Base-by-base conservation (phyloP, 2,888 invertebrate species). In the Branchipolynoe longqiensis region DNA sequence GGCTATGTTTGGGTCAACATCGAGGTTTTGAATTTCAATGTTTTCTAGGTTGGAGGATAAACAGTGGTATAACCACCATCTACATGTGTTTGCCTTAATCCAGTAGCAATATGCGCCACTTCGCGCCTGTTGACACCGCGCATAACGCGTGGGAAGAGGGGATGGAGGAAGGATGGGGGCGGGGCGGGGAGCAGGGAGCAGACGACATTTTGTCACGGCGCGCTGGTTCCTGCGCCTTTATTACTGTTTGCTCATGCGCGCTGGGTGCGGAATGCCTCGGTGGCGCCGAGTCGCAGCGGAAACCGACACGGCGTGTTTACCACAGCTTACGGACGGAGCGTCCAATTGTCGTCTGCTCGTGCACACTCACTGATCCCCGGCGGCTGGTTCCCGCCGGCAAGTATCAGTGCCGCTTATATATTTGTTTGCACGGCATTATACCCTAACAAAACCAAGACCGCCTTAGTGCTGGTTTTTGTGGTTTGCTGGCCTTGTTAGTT, bases 1-100 rank as follows among this genome's bases (percentile, higher is more conserved):
- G 69, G 6, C 8, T 69, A 78, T 78, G 54, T 78, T 78, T 41
- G 41, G 6, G n/a, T 78, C 78, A 48, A 41, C 31, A 54, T n/a
- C n/a, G 78, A 25, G 78, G 78, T 78, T 78, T 78, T 78, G 78
- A 78, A 41, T 78, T 78, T 78, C 78, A 41, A 78, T 78, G 78
- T 78, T 78, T 78, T 78, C 78, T 38, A 48, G 54, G 18, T 41
- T 14, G 22, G 14, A 78, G 36, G 54, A 48, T 78, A 41, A 78
- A 78, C 78, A 78, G 54, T 2, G n/a, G 78, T 48, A 78, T 78
- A 78, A 78, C 41, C 41, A 48, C 25, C 78, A 78, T 8, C 18
- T 25, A 22, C 6, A 6, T 6, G n/a, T 12, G 25, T 28, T 8
- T 62, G 6, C 6, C n/a, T 6, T n/a, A 25, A 28, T 25, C 25